phyloP scores from a whole-genome alignment of 1,140 invertebrate genomes.

The Psilanteris sp. region DNA sequence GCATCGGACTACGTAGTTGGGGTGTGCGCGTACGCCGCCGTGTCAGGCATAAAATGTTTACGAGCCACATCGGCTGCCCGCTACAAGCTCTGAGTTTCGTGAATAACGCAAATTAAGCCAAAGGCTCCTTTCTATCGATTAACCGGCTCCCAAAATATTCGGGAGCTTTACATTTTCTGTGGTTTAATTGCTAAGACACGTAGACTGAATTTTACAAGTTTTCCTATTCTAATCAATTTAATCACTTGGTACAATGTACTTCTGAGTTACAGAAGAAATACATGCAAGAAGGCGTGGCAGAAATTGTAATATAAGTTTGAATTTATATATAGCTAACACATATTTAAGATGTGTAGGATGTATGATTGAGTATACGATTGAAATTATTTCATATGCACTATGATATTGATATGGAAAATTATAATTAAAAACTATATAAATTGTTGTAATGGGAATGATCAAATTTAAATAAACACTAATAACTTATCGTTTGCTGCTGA shows the following conservation, averaged over 20 bases:
- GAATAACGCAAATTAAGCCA: constrained; percentile 41
- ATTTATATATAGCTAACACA: too few relatives aligned
- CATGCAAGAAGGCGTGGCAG: background rate
- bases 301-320: too few relatives aligned
- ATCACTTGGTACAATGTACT: background rate
- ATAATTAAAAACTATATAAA: too few relatives aligned
- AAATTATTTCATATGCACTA: too few relatives aligned
- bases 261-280: constrained; percentile 7
- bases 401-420: too few relatives aligned
- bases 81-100: constrained; percentile 21
- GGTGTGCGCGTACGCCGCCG: constrained; percentile 11
- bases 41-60: constrained; percentile 60
- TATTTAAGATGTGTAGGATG: too few relatives aligned
- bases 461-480: too few relatives aligned
- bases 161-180: constrained; percentile 6
- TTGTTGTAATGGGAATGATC: too few relatives aligned
- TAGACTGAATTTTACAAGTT: background rate
- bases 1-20: constrained; percentile 35
- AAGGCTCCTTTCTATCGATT: constrained; percentile 35
- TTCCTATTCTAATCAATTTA: constrained; percentile 5
- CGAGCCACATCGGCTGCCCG: constrained; percentile 42
- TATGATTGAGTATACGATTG: too few relatives aligned
- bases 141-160: constrained; percentile 12
- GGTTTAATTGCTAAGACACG: constrained; percentile 2
- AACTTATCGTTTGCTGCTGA: too few relatives aligned